Conservation (phyloP, 2,797 vertebrate species). For the Tokudaia muenninki region DNA sequence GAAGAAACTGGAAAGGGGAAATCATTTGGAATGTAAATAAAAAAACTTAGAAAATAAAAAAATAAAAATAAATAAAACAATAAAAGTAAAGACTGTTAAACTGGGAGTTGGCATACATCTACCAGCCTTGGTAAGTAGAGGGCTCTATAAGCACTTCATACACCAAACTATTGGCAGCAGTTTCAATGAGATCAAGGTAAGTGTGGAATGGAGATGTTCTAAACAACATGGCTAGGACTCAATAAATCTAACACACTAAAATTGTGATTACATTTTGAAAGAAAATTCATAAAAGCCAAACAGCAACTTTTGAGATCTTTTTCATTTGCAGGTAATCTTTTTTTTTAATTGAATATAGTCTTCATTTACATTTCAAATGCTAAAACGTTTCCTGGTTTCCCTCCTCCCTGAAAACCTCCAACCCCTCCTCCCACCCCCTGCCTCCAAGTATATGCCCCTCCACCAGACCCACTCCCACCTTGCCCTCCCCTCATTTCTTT, state of each 20-base stretch:
- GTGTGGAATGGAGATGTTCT: not conserved
- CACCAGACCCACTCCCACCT: too few relatives aligned
- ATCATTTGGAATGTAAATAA: too few relatives aligned
- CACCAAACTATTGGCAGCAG: not conserved
- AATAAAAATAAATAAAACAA: too few relatives aligned
- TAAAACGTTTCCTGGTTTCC: too few relatives aligned
- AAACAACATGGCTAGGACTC: not conserved
- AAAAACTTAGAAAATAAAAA: too few relatives aligned
- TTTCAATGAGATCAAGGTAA: not conserved
- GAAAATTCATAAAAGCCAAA: not conserved
- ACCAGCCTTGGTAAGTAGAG: constrained; percentile 81
- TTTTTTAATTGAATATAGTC: too few relatives aligned
- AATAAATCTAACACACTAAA: not conserved
- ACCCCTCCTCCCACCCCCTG: too few relatives aligned
- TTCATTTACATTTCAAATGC: too few relatives aligned
- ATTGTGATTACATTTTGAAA: not conserved
- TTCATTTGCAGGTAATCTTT: not conserved
- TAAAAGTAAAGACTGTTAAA: constrained; percentile 61
- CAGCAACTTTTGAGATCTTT: not conserved
- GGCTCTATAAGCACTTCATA: constrained; percentile 83
- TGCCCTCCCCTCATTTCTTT: too few relatives aligned
- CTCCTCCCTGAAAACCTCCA: too few relatives aligned
- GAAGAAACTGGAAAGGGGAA: too few relatives aligned
- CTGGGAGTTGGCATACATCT: constrained; percentile 81
- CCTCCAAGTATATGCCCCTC: too few relatives aligned